Percentiles rank a stretch among this genome's conserved stretches.
Conservation (phyloP, 2,113 vertebrate genomes). For the Scalopus aquaticus region DNA sequence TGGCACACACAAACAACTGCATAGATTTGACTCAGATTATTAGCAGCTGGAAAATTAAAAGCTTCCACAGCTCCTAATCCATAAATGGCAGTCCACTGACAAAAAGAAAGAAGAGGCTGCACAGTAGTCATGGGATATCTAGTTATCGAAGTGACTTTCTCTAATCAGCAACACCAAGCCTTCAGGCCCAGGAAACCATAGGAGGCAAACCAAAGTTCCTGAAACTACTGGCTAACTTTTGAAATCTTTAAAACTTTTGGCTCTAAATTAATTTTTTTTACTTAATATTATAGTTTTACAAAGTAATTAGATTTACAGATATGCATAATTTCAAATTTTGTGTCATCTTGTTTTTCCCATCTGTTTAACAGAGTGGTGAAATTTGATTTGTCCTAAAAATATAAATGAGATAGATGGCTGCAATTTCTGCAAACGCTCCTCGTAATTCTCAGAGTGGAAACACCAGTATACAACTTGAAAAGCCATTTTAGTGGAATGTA, state of each 20-base stretch:
- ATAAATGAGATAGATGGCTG: not conserved
- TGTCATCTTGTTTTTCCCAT: constrained; percentile 1
- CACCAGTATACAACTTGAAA: not conserved
- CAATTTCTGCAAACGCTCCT: not conserved
- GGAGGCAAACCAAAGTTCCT: not conserved
- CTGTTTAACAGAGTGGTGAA: not conserved
- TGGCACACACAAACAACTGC: not conserved
- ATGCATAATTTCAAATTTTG: not conserved
- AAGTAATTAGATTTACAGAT: not conserved
- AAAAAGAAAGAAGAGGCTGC: not conserved
- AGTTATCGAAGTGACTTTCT: not conserved
- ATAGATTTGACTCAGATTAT: not conserved
- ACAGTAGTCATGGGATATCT: not conserved
- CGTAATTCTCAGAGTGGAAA: constrained; percentile 1
- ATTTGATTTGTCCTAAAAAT: constrained; percentile 18
- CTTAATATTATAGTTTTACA: constrained; percentile 12
- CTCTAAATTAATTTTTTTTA: constrained; percentile 24
- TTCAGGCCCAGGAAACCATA: not conserved
- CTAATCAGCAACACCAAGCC: not conserved
- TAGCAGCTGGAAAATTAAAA: not conserved
- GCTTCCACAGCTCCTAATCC: not conserved
- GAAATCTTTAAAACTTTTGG: not conserved
- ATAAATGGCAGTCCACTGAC: not conserved
- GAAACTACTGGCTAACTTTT: not conserved
- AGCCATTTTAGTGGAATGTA: not conserved